Evolutionary conservation across 2,888 invertebrate species (phyloP).

Genomic region (Dilophus febrilis): DNA sequence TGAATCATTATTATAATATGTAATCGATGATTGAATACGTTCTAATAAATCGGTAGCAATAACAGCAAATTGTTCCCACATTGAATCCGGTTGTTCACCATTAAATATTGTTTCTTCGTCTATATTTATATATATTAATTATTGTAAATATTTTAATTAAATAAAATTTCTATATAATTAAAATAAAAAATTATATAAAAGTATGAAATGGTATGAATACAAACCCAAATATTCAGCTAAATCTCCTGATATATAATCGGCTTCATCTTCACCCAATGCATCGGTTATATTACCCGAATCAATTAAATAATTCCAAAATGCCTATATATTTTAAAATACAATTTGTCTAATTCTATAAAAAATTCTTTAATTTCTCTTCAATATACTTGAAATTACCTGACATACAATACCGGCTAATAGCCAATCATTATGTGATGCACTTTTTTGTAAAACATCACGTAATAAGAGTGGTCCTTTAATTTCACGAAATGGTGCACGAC

Average conservation of each 20-base stretch:
- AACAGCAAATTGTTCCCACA: conserved; percentile 60
- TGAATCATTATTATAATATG: conserved; percentile 7
- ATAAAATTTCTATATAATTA: not conserved
- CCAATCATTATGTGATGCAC: conserved; percentile 45
- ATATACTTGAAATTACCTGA: conserved; percentile 26
- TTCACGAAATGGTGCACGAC: conserved; percentile 35
- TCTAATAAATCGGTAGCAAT: conserved; percentile 59
- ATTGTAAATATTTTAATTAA: not conserved
- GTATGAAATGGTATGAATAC: not conserved
- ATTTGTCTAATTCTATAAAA: no score
- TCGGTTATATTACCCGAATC: conserved; percentile 33
- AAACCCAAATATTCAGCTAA: conserved; percentile 37
- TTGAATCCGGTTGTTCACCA: conserved; percentile 15
- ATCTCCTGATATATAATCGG: conserved; percentile 35
- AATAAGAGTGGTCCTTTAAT: conserved; percentile 34
- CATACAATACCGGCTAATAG: conserved; percentile 53
- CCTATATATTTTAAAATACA: no score
- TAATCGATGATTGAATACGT: conserved; percentile 22
- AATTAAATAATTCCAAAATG: conserved; percentile 52
- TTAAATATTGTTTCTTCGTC: conserved; percentile 42
- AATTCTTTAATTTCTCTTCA: no score
- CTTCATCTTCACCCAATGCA: conserved; percentile 32
- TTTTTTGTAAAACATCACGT: conserved; percentile 36
- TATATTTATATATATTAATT: conserved; percentile 13
- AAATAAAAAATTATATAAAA: not conserved